Evolutionary conservation across 1,140 invertebrate species (phyloP), one percentile per base, ranked within the genome.

Genomic region (Pteromalus puparum): DNA sequence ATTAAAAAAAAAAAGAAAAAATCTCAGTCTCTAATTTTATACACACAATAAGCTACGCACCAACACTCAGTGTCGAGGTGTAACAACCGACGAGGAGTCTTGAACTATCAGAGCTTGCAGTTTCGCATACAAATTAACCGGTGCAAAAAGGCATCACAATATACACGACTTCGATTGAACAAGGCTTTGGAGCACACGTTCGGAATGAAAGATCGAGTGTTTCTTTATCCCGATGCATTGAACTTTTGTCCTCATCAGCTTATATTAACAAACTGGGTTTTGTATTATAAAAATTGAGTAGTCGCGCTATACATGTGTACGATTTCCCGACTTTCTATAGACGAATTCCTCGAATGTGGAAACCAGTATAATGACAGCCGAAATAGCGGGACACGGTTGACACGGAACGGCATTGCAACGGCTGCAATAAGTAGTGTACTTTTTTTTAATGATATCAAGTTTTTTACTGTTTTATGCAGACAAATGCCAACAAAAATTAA

Each of bases 61-160:
- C 5, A 53, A 53, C 13, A 1, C 13, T 53, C 48, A 18, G 38
- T 15, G 21, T 68, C n/a, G 67, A 26, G 18, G 67, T 26, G 67
- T 18, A 28, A 21, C 12, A 61, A 61, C 18, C 1, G 24, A 18
- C 26, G 28, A 46, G 42, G 15, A 26, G 42, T 18, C 30, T 21
- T 38, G 48, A 38, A 46, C 68, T 76, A 77, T 68, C 34, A 30
- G 38, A 48, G 24, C 75, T 68, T 18, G 28, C 82, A 34, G 38
- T n/a, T 4, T 10, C 30, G 82, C 61, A 77, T 83, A 38, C 34
- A 26, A 83, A 83, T 83, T 18, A 18, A 5, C 24, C 24, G 24
- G 10, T 18, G 53, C 24, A 65, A 75, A 26, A 34, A 81, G 42
- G 21, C 28, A 68, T 46, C 2, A 21, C 70, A 12, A n/a, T 34